Evolutionary conservation across 2,797 vertebrate genomes (phyloP).

Genomic region (Gymnodraco acuticeps): DNA sequence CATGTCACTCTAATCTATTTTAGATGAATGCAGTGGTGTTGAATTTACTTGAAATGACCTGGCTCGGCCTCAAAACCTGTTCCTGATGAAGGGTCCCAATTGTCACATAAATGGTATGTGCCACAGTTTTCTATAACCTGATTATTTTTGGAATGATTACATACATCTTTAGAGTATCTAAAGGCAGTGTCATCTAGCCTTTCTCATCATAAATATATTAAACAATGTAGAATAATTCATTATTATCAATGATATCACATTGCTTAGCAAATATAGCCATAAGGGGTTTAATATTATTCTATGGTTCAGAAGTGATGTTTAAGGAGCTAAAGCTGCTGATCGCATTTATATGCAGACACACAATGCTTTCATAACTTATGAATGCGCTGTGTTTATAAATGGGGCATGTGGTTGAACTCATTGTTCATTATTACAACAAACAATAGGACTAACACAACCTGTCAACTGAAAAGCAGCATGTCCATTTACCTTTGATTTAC

Average conservation of each 20-base stretch:
- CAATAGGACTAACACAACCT: background rate
- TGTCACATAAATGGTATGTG: background rate
- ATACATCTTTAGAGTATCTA: background rate
- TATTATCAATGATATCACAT: background rate
- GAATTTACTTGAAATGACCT: constrained; percentile 4
- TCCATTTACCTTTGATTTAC: constrained; percentile 28
- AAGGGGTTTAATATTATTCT: background rate
- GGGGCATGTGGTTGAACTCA: constrained; percentile 11
- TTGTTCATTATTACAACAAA: constrained; percentile 5
- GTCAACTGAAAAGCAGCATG: constrained; percentile 11
- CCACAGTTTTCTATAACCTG: background rate
- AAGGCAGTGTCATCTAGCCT: background rate
- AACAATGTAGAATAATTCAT: constrained; percentile 16
- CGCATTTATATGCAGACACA: background rate
- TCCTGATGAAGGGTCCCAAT: background rate
- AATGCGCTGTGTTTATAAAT: background rate
- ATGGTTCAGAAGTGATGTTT: constrained; percentile 5
- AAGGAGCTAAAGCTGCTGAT: background rate
- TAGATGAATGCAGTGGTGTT: constrained; percentile 1
- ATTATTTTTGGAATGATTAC: background rate
- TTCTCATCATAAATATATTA: background rate
- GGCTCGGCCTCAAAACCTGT: background rate
- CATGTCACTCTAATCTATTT: background rate
- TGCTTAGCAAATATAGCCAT: background rate
- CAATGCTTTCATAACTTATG: background rate